These are phyloP conservation scores for Oncorhynchus nerka DNA, from an alignment of 2,113 vertebrate species.

Conservation along the genomic window DNA sequence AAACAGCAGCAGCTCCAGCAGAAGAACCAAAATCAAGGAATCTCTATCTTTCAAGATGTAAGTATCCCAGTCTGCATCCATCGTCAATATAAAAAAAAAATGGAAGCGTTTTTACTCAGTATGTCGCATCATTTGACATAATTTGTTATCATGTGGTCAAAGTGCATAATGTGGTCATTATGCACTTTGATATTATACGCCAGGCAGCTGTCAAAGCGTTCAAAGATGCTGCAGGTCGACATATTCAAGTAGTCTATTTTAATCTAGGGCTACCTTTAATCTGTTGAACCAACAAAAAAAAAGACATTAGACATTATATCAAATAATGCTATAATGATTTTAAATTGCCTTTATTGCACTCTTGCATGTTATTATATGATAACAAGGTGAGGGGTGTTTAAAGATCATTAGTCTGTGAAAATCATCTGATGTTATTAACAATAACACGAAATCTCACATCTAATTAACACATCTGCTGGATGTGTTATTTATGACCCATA, in stretches of 20 bases:
- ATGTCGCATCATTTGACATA: no score
- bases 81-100: not conserved
- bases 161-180: not conserved
- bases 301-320: no score
- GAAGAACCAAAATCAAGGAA: slow-evolving; percentile 65
- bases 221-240: not conserved
- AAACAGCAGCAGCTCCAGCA: slow-evolving; percentile 58
- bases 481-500: no score
- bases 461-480: not conserved
- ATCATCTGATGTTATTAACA: not conserved
- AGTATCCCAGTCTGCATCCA: not conserved
- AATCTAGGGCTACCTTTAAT: not conserved
- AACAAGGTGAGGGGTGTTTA: slow-evolving; percentile 36
- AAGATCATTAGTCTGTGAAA: slow-evolving; percentile 26
- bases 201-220: not conserved
- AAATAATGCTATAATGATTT: not conserved
- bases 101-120: not conserved
- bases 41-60: slow-evolving; percentile 76
- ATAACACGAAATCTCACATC: not conserved
- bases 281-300: no score
- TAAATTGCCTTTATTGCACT: slow-evolving; percentile 7
- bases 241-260: not conserved
- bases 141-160: not conserved
- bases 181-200: not conserved
- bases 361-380: slow-evolving; percentile 29